Conservation (phyloP, 2,888 invertebrate genomes). For the Drosophila mimica region DNA sequence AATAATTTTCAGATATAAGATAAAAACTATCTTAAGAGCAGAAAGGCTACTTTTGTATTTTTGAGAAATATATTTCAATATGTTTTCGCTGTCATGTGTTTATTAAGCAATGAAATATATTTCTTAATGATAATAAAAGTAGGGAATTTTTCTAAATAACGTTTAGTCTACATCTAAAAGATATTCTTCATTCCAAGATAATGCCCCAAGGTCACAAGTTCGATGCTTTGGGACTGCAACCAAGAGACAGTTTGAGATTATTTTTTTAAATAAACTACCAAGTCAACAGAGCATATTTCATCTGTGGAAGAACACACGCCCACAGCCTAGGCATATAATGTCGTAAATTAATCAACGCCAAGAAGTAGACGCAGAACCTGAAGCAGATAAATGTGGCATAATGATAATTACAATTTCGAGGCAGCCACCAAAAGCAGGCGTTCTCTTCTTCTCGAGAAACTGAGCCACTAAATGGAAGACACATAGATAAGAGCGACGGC, state of each 20-base stretch:
- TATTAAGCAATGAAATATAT: not conserved
- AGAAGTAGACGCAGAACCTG: slow-evolving; percentile 11
- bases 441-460: slow-evolving; percentile 60
- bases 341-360: slow-evolving; percentile 63
- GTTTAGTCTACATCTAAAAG: not conserved
- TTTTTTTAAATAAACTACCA: not conserved
- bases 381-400: slow-evolving; percentile 53
- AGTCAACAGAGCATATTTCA: slow-evolving; percentile 11
- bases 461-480: slow-evolving; percentile 58
- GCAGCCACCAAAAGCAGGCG: slow-evolving; percentile 36
- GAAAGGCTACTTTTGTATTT: not conserved
- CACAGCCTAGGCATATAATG: slow-evolving; percentile 21
- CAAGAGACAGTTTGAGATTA: not conserved
- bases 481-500: slow-evolving; percentile 60
- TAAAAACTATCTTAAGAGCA: no score
- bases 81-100: not conserved
- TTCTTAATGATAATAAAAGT: not conserved
- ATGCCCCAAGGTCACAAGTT: not conserved
- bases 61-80: not conserved
- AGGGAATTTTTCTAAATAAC: not conserved
- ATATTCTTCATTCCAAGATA: not conserved
- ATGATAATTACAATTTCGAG: slow-evolving; percentile 72
- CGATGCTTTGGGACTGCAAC: not conserved
- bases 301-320: slow-evolving; percentile 7
- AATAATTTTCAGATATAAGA: no score